A percentile compares a stretch with the other conserved stretches of the same genome.
Evolutionary conservation across 2,797 vertebrate genomes (phyloP).

Genomic region (Lerista edwardsae): DNA sequence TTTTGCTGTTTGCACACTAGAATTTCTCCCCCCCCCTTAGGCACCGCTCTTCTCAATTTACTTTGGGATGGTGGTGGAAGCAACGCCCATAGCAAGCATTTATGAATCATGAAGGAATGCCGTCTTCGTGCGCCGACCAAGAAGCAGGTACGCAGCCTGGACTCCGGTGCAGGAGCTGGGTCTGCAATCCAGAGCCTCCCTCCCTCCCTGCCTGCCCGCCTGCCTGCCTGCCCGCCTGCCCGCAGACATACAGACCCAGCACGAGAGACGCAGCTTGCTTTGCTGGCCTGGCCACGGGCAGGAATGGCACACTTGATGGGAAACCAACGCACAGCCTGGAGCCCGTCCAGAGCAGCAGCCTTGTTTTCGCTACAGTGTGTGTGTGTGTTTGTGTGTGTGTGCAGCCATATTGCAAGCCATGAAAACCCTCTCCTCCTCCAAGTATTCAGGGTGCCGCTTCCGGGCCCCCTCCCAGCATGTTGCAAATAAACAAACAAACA

Average conservation of each 20-base stretch:
- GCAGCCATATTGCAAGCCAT: conserved; percentile 14
- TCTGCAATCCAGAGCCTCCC: no score
- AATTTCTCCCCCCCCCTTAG: no score
- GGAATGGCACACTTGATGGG: rapidly evolving
- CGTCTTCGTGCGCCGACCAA: background rate
- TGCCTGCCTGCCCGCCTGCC: no score
- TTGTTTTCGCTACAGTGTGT: conserved; percentile 4
- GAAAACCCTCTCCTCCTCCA: conserved; percentile 16
- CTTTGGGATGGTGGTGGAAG: no score
- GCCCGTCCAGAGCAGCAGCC: background rate
- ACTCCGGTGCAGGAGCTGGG: no score
- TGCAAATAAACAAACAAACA: conserved; percentile 27
- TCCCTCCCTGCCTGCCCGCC: no score
- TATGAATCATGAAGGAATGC: background rate
- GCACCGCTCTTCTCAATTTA: no score
- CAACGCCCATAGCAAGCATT: background rate
- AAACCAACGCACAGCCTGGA: background rate
- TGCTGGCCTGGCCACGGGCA: conserved; percentile 12
- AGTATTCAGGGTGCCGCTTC: background rate
- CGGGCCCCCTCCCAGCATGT: rapidly evolving
- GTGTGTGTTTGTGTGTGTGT: no score
- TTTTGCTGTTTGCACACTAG: no score
- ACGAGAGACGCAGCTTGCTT: conserved; percentile 15
- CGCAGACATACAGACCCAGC: background rate
- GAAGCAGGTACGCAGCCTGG: background rate